These are phyloP conservation scores for Acanthosoma haemorrhoidale DNA, from an alignment of 2,888 invertebrate species.

Conservation along the genomic window DNA sequence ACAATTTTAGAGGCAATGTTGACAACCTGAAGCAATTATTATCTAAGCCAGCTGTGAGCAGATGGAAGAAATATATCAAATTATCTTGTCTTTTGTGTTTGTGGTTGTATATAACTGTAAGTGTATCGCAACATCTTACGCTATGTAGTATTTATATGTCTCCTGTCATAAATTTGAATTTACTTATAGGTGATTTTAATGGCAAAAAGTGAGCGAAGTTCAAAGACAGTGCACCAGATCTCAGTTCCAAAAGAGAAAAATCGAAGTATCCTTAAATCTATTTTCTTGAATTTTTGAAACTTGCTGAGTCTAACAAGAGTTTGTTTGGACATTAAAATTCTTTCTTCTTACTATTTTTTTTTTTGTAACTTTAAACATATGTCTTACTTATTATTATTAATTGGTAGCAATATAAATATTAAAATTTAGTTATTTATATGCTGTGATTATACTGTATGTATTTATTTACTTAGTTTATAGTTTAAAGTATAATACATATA, in stretches of 20 bases:
- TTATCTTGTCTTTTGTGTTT: conserved; percentile 51
- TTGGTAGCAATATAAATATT: no score
- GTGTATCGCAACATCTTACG: conserved; percentile 29
- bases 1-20: neutral
- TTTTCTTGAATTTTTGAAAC: no score
- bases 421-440: neutral
- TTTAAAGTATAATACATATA: neutral
- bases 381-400: no score
- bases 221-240: conserved; percentile 55
- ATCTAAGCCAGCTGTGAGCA: neutral
- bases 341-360: no score
- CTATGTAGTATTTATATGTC: neutral
- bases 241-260: conserved; percentile 53
- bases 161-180: neutral
- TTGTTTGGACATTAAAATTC: no score
- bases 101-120: conserved; percentile 63
- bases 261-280: conserved; percentile 53
- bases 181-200: conserved; percentile 53
- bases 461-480: neutral
- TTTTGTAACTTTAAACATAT: no score
- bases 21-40: conserved; percentile 5
- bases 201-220: conserved; percentile 61
- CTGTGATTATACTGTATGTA: no score
- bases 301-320: no score
- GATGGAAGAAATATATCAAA: conserved; percentile 10